Evolutionary conservation across 1,140 invertebrate genomes (phyloP), one percentile per base, ranked within the genome.

Genomic region (Pseudomyrmex pallidus): DNA sequence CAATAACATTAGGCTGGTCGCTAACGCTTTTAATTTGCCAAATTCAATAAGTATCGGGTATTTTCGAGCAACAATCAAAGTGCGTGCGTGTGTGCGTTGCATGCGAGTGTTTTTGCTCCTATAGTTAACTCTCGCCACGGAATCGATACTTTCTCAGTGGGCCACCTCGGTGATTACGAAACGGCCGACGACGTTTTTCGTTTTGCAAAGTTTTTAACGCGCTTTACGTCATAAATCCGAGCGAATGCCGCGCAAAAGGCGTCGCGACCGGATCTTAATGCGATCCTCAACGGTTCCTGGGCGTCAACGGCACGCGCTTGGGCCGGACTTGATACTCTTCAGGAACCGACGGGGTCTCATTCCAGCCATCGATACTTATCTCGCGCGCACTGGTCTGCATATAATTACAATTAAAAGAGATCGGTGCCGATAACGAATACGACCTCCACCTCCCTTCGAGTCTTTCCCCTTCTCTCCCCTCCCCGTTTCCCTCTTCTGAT

Each of bases 401-500:
- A 94, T 93, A 93, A 94, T 94, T 94, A 94, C 93, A 94, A 94
- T 94, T 94, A 94, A 94, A 94, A 94, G 91, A 92, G 93, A 94
- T 94, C 91, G 90, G 88, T 89, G 84, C n/a, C 88, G 93, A 94
- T 94, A 94, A 85, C 83, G 76, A 74, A 82, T 77, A 52, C 57
- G 76, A 82, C 82, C 88, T 74, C 64, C 74, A 48, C 48, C 84
- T 35, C 35, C 62, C 48, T 73, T 20, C 61, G 10, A 17, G 44
- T 10, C 52, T n/a, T 63, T 10, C 35, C 50, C 50, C 63, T n/a
- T n/a, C 57, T 68, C 62, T 72, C n/a, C 15, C 50, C 63, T 12
- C 10, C 1, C n/a, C n/a, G n/a, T n/a, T 12, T 0, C 67, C 22
- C 68, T 50, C 17, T 17, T 7, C 3, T 22, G 61, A 64, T 50